Evolutionary conservation across 2,113 vertebrate species (phyloP), one percentile per base, ranked within the genome.

Genomic region (Geococcyx californianus): DNA sequence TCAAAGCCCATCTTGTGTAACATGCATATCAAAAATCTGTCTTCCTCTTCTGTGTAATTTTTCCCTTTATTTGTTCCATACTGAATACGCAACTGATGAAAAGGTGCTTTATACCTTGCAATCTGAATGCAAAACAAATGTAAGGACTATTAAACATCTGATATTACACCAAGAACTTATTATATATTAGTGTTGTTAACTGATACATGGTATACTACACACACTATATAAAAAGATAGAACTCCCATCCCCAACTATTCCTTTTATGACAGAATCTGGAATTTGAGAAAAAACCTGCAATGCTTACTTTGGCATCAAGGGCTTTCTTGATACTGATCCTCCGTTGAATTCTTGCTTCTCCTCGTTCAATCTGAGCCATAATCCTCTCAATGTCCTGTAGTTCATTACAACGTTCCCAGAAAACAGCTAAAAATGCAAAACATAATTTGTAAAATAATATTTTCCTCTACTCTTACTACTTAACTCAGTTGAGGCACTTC

Each of bases 301-400:
- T 58, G 10, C 95, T 93, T 98, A 99, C 99, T 98, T 99, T 99
- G 83, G 98, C 98, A 96, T 99, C 99, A 14, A 99, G 96, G 15
- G 99, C 98, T 97, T 99, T 99, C 97, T 99, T 99, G 95, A 99
- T 99, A 97, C 98, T 99, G 97, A 99, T 99, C 54, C 98, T 98
- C 79, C 99, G 98, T 12, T 99, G 98, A 96, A 99, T 99, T 96
- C 98, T 98, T 78, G 98, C 98, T 89, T 99, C 99, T 77, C 99
- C 99, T 74, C 98, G 98, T 98, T 99, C 99, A 87, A 99, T 99
- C 16, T 99, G 99, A 84, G 98, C 98, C 99, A 99, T 99, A 64
- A 99, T 99, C 97, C 98, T 98, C 96, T 99, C 99, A 93, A 99
- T 98, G 85, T 99, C 99, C 92, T 99, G 99, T 8, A 99, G 98